These are phyloP conservation scores for Rhombomys opimus DNA, from an alignment of 2,113 vertebrate genomes.

Conservation along the genomic window DNA sequence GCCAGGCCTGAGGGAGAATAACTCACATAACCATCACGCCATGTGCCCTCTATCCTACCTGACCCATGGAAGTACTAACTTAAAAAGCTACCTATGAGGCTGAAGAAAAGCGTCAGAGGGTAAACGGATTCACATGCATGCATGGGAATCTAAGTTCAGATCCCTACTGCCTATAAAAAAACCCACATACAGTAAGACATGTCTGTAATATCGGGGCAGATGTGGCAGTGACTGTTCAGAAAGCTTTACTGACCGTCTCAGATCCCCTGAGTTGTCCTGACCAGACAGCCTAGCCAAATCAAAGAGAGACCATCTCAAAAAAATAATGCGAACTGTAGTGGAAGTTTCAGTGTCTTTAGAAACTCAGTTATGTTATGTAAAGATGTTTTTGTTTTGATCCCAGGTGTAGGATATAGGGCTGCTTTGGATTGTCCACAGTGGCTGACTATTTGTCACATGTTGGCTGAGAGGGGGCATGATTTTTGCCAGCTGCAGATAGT, in stretches of 20 bases:
- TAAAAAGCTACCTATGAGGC: background rate
- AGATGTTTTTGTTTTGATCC: too few species aligned
- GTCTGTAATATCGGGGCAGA: background rate
- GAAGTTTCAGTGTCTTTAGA: too few species aligned
- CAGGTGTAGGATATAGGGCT: too few species aligned
- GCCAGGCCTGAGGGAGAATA: background rate
- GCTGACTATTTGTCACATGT: too few species aligned
- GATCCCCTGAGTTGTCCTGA: background rate
- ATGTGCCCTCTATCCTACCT: background rate
- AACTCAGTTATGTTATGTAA: too few species aligned
- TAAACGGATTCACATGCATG: background rate
- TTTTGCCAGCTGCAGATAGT: too few species aligned
- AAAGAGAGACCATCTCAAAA: background rate
- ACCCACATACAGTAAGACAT: background rate
- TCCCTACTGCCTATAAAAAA: background rate
- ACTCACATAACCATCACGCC: too few species aligned
- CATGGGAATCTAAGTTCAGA: background rate
- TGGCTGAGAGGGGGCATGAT: too few species aligned
- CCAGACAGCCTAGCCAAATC: background rate
- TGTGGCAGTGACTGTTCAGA: background rate
- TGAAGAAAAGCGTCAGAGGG: background rate
- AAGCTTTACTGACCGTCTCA: too few species aligned
- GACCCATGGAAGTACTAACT: background rate
- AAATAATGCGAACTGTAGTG: background rate
- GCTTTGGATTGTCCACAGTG: too few species aligned